Conservation (phyloP, 2,888 invertebrate species). For the Tortricodes alternella region DNA sequence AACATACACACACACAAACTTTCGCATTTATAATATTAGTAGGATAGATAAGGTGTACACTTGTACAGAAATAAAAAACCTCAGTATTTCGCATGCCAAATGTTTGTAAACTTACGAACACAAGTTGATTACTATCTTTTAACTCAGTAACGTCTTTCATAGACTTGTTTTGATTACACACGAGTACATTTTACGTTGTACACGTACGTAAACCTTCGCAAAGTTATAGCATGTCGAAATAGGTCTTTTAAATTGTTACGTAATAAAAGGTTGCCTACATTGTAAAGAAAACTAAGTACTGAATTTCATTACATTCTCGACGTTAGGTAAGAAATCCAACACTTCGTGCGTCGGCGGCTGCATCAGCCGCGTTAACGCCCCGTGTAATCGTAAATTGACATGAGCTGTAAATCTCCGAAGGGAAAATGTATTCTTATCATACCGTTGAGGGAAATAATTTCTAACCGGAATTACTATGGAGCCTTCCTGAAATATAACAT, state of each 20-base stretch:
- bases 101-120: not conserved
- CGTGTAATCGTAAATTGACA: conserved; percentile 33
- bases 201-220: not conserved
- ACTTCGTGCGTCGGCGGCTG: conserved; percentile 19
- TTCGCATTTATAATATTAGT: too few relatives aligned
- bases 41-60: too few relatives aligned
- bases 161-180: not conserved
- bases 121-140: not conserved
- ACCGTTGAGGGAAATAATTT: conserved; percentile 7
- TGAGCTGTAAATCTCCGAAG: conserved; percentile 22
- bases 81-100: not conserved
- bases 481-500: not conserved
- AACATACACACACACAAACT: too few relatives aligned
- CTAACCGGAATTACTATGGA: not conserved
- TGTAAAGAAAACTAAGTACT: conserved; percentile 17
- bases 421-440: conserved; percentile 15
- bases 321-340: conserved; percentile 32
- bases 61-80: not conserved
- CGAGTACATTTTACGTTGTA: not conserved
- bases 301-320: conserved; percentile 11
- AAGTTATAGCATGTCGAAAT: not conserved
- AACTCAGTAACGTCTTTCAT: not conserved
- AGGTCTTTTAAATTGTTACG: conserved; percentile 3
- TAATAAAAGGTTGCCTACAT: conserved; percentile 12
- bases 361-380: conserved; percentile 29